phyloP scores from a whole-genome alignment of 2,888 invertebrate species.

The Lochmaea crataegi region DNA sequence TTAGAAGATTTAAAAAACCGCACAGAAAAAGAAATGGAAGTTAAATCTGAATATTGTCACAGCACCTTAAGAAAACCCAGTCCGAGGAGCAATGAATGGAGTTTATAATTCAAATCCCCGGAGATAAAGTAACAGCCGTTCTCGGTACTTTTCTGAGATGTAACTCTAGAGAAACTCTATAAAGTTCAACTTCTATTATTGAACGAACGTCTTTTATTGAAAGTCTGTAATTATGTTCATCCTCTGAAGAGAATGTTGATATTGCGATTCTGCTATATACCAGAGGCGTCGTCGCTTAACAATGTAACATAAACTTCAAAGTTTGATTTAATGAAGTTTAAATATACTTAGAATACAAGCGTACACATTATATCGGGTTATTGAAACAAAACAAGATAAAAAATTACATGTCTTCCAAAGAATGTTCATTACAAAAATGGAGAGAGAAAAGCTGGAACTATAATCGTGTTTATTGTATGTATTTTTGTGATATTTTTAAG shows the following conservation, averaged over 20 bases:
- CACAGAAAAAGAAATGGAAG: background rate
- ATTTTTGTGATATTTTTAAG: too few relatives aligned
- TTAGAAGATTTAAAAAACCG: background rate
- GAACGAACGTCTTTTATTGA: conserved; percentile 39
- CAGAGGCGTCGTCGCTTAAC: conserved; percentile 18
- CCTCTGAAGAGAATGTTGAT: conserved; percentile 40
- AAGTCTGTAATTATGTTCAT: conserved; percentile 41
- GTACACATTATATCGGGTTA: too few relatives aligned
- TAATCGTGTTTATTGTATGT: too few relatives aligned
- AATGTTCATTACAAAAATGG: too few relatives aligned
- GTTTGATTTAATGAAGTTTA: too few relatives aligned
- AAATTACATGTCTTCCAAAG: too few relatives aligned
- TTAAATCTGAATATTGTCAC: conserved; percentile 14
- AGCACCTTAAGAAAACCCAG: background rate
- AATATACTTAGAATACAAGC: too few relatives aligned
- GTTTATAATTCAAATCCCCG: conserved; percentile 34
- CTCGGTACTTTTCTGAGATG: conserved; percentile 32
- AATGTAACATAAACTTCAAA: background rate
- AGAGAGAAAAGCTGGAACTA: too few relatives aligned
- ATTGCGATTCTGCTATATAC: conserved; percentile 28
- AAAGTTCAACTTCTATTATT: conserved; percentile 41
- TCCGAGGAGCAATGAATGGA: conserved; percentile 29
- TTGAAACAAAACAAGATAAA: too few relatives aligned
- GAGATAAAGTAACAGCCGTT: conserved; percentile 38
- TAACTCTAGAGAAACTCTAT: conserved; percentile 40